Evolutionary conservation across 2,888 invertebrate genomes (phyloP).

Genomic region (Thera obeliscata): DNA sequence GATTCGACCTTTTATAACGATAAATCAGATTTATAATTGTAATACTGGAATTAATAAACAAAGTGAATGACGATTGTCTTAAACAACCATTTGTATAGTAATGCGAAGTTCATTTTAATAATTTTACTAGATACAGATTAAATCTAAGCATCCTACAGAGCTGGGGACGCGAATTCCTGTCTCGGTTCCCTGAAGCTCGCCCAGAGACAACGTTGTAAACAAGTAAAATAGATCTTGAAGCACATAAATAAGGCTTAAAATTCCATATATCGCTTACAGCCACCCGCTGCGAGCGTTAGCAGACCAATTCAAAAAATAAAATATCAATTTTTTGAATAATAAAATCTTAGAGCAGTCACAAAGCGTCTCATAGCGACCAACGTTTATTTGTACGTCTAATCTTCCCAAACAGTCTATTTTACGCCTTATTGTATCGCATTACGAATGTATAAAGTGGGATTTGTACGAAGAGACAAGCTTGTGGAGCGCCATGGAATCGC

Average conservation of each 20-base stretch:
- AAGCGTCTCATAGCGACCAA: constrained; percentile 64
- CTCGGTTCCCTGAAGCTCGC: constrained; percentile 73
- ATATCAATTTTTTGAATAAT: constrained; percentile 82
- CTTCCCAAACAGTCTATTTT: constrained; percentile 46
- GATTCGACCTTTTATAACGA: constrained; percentile 26
- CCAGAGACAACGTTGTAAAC: constrained; percentile 49
- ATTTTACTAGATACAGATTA: constrained; percentile 60
- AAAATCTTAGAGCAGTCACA: constrained; percentile 82
- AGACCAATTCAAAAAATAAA: constrained; percentile 79
- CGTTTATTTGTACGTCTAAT: constrained; percentile 46
- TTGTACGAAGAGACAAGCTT: constrained; percentile 41
- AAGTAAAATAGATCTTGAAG: constrained; percentile 51
- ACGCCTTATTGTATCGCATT: constrained; percentile 55
- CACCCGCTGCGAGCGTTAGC: constrained; percentile 81
- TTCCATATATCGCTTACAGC: constrained; percentile 44
- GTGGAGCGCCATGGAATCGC: constrained; percentile 63
- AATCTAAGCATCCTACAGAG: constrained; percentile 69
- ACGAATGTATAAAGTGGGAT: constrained; percentile 39
- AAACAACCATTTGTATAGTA: constrained; percentile 28
- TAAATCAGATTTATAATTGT: constrained; percentile 29
- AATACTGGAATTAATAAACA: constrained; percentile 16
- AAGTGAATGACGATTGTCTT: constrained; percentile 24
- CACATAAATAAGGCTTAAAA: constrained; percentile 50
- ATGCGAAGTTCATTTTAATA: constrained; percentile 32
- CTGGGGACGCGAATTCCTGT: constrained; percentile 64